Evolutionary conservation across 1,140 invertebrate species (phyloP).

Genomic region (Pentalonia nigronervosa): DNA sequence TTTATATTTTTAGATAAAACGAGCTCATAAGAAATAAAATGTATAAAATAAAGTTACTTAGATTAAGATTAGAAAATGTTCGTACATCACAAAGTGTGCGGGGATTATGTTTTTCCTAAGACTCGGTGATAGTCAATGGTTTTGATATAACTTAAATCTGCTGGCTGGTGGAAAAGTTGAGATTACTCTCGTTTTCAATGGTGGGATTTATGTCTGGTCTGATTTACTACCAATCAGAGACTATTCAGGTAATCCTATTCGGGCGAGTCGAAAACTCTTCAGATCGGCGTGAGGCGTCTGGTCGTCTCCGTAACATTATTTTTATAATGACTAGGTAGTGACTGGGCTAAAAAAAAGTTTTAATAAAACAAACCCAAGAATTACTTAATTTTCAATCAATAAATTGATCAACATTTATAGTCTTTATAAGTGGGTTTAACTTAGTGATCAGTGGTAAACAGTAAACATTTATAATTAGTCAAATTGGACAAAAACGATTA

Average conservation of each 20-base stretch:
- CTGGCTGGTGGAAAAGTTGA: background rate
- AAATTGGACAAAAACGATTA: background rate
- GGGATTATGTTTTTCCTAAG: background rate
- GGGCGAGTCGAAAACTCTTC: background rate
- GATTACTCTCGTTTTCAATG: conserved; percentile 13
- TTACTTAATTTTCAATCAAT: background rate
- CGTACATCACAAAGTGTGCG: background rate
- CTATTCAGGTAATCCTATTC: conserved; percentile 21
- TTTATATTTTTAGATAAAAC: background rate
- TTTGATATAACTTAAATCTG: conserved; percentile 8
- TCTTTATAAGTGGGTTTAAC: background rate
- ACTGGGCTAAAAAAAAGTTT: background rate
- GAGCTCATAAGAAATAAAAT: background rate
- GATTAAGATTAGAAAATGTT: background rate
- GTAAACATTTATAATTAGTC: background rate
- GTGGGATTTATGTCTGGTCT: background rate
- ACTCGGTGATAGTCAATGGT: background rate
- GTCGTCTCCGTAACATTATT: background rate
- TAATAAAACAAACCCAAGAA: background rate
- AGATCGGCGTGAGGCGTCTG: background rate
- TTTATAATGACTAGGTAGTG: background rate
- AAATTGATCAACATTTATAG: background rate
- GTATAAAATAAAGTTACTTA: background rate
- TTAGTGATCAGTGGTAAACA: background rate
- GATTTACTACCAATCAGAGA: background rate